Evolutionary conservation across 2,113 vertebrate genomes (phyloP), one percentile per base, ranked within the genome.

Genomic region (Fulmarus glacialis): DNA sequence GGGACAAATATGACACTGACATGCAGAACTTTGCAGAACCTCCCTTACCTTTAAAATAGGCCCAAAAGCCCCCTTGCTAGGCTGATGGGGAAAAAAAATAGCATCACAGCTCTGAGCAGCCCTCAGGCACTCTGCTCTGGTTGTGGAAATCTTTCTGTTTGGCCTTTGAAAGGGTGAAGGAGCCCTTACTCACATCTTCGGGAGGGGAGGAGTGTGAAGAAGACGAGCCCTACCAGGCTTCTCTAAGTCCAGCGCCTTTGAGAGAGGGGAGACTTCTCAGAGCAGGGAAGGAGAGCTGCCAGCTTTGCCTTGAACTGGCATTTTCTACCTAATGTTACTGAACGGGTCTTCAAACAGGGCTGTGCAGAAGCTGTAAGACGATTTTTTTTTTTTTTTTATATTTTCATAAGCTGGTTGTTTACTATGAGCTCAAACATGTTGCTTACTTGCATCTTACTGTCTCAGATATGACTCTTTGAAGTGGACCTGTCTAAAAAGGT

Each of bases 111-210:
- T 36, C 72, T 0, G 4, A 95, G 70, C 36, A 81, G 64, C 48
- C 75, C 34, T 70, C 64, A 80, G 81, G n/a, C 55, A 52, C 82
- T 74, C 47, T 82, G 68, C 58, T 90, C 42, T 2, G 13, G 73
- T 40, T 94, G 62, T 82, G 66, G 63, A 91, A 95, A 47, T 72
- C 64, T 87, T 98, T 93, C 77, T 90, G 23, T 81, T 89, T 91
- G 92, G 82, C 75, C 89, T 93, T 80, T 94, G 59, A 68, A 96
- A 94, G 71, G 83, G 70, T 81, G 60, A 85, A 91, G 87, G 73
- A 97, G 93, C 7, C 43, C 14, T 94, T 96, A 91, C 52, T 72
- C 85, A 66, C 42, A 21, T 90, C 78, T 91, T 95, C 40, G 32
- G 68, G 47, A 23, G 12, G 60, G 66, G 77, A 10, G 38, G 10